A percentile compares a stretch with the other conserved stretches of the same genome.
Evolutionary conservation across 2,797 vertebrate species (phyloP).

Genomic region (Microctenopoma steveboyesi): DNA sequence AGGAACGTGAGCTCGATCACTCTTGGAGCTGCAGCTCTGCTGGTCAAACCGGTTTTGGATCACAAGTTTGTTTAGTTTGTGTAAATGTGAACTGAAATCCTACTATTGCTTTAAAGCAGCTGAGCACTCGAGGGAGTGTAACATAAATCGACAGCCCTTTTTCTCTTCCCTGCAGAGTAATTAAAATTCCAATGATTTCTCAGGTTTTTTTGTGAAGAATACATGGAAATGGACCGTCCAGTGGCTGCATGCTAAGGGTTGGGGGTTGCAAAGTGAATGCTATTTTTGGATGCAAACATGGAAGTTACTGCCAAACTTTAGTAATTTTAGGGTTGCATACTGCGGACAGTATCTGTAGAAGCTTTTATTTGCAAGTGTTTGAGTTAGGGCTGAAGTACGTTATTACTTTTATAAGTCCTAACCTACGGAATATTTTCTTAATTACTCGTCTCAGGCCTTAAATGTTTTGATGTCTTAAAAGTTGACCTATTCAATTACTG

Average conservation of each 20-base stretch:
- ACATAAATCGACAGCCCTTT: conserved; percentile 51
- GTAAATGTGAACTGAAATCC: conserved; percentile 33
- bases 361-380: not conserved
- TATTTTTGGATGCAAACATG: conserved; percentile 72
- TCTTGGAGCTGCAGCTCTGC: conserved; percentile 43
- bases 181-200: conserved; percentile 85
- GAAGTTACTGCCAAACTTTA: conserved; percentile 58
- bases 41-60: conserved; percentile 66
- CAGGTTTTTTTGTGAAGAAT: conserved; percentile 70
- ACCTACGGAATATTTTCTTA: not conserved
- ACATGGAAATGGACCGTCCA: conserved; percentile 67
- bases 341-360: conserved; percentile 1
- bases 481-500: not conserved
- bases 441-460: not conserved
- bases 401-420: not conserved
- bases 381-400: not conserved
- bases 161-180: conserved; percentile 65
- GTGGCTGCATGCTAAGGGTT: conserved; percentile 31
- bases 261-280: conserved; percentile 55
- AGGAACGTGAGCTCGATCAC: conserved; percentile 47
- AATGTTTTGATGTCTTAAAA: not conserved
- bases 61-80: conserved; percentile 64
- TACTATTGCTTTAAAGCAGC: conserved; percentile 37
- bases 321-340: conserved; percentile 42
- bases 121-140: conserved; percentile 39